Base-by-base conservation (phyloP, 2,888 invertebrate genomes). In the Macrosiphum euphorbiae region DNA sequence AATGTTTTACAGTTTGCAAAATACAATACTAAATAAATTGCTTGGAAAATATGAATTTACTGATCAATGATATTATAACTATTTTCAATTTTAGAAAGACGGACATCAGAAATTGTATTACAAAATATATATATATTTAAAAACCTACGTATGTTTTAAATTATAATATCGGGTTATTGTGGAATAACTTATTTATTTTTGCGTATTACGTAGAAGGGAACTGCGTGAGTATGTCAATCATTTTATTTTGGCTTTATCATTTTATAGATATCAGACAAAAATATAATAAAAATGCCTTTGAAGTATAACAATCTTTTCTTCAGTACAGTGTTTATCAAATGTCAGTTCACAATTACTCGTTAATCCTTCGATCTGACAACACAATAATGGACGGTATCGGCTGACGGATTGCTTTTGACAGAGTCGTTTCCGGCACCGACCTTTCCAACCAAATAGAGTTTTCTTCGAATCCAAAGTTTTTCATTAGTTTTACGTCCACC, bases 391-490 rank as follows among this genome's bases (percentile, higher is more conserved):
- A 61, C 16, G 26, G 58, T 61, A 89, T 61, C 41, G 20, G 28
- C 35, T 44, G 58, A 89, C 58, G 41, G 58, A 89, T 61, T 44
- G 89, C 41, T 61, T 61, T 58, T 41, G 58, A 58, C 58, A 26
- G 58, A 89, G 55, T 41, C 41, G 28, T 58, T 89, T 89, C 88
- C 88, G 35, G 28, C 58, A 41, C 13, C 26, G 44, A 89, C 89
- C 28, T 89, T 88, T 44, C 61, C 8, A 3, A 44, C 58, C 58
- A 28, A 89, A 89, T 44, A 7, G 28, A 26, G 89, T 44, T 61
- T 89, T 58, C 89, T 89, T 89, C 13, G 28, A n/a, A 26, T 28
- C 61, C 44, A 26, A 28, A 58, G 58, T 28, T 20, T 89, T 89
- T 58, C 61, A 61, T 58, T 58, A 58, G 44, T 58, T 61, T 50